Percentiles rank a stretch among this genome's conserved stretches.
Evolutionary conservation across 2,797 vertebrate species (phyloP).

Genomic region (Melanitta fusca): DNA sequence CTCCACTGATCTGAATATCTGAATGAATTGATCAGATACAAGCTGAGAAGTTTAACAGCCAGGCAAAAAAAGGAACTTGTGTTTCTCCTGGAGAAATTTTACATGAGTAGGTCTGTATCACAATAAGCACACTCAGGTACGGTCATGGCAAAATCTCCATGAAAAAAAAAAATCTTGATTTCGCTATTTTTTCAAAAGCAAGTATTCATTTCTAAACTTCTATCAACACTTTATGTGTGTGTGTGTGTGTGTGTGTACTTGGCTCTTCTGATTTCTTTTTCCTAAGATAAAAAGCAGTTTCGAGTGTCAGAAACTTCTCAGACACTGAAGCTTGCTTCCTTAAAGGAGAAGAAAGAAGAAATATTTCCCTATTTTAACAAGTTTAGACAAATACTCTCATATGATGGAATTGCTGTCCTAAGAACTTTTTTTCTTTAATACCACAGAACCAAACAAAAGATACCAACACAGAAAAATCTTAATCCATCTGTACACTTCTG

Average conservation of each 20-base stretch:
- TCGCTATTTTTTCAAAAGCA: neutral
- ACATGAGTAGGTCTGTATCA: neutral
- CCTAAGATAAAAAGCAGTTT: neutral
- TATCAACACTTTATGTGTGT: neutral
- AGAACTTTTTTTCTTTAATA: slow-evolving; percentile 12
- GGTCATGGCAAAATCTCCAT: neutral
- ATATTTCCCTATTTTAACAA: neutral
- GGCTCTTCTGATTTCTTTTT: neutral
- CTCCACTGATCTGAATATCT: neutral
- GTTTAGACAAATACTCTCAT: slow-evolving; percentile 8
- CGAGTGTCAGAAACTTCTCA: neutral
- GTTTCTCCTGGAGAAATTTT: neutral
- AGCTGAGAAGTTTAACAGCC: neutral
- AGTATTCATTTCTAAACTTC: neutral
- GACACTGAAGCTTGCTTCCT: neutral
- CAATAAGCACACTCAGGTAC: neutral
- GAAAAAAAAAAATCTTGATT: neutral
- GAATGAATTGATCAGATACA: neutral
- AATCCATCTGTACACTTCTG: neutral
- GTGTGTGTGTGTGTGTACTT: neutral
- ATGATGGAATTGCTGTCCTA: neutral
- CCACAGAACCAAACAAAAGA: slow-evolving; percentile 40
- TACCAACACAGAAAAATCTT: neutral
- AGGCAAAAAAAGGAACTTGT: neutral
- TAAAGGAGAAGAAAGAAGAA: neutral